Conservation (phyloP, 2,113 vertebrate genomes). For the Pseudonaja textilis region DNA sequence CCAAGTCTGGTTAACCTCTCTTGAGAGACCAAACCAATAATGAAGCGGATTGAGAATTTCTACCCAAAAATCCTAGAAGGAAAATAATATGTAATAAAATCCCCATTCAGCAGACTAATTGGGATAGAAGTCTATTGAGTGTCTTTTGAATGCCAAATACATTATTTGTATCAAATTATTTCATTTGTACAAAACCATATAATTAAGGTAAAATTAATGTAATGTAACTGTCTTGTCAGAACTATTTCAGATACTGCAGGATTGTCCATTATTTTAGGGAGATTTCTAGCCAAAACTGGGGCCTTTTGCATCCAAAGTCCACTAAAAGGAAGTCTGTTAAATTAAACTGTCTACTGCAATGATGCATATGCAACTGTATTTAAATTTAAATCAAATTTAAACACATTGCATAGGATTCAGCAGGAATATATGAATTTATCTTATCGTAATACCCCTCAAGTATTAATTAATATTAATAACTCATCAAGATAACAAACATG, state of each 20-base stretch:
- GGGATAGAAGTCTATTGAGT: background rate
- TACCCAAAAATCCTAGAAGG: background rate
- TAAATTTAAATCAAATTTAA: background rate
- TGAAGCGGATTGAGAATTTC: background rate
- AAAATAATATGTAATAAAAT: background rate
- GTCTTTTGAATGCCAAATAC: background rate
- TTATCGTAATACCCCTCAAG: background rate
- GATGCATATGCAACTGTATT: background rate
- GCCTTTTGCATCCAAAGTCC: background rate
- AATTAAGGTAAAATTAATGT: background rate
- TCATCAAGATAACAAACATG: background rate
- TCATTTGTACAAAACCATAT: background rate
- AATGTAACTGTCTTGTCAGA: background rate
- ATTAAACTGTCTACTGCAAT: background rate
- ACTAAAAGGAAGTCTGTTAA: background rate
- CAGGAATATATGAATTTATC: background rate
- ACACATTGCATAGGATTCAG: background rate
- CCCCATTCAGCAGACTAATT: background rate
- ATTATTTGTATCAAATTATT: background rate
- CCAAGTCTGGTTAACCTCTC: background rate
- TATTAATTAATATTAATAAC: background rate
- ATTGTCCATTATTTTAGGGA: background rate
- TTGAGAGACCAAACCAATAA: slow-evolving; percentile 28
- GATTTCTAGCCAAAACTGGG: background rate
- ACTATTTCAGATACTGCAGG: background rate